Conservation (phyloP, 2,797 vertebrate genomes). For the Paratrypauchen microcephalus region DNA sequence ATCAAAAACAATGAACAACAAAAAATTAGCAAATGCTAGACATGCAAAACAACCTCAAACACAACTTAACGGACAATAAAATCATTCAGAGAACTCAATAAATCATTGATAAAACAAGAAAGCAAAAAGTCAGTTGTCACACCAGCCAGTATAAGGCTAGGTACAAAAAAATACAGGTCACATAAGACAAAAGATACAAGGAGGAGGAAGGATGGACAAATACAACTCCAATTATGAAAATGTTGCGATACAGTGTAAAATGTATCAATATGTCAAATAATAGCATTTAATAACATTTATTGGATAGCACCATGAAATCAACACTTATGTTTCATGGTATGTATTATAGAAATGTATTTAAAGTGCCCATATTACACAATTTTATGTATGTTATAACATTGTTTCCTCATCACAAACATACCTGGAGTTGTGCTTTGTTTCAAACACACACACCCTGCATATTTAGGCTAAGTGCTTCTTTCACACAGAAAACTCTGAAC, state of each 20-base stretch:
- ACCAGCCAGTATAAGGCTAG: slow-evolving; percentile 57
- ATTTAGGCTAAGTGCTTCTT: too few relatives aligned
- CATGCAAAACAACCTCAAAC: slow-evolving; percentile 68
- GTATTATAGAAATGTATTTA: not conserved
- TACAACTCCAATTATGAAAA: slow-evolving; percentile 4
- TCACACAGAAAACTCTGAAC: too few relatives aligned
- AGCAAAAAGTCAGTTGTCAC: slow-evolving; percentile 59
- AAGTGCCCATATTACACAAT: too few relatives aligned
- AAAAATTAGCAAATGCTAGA: slow-evolving; percentile 50
- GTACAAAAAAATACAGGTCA: slow-evolving; percentile 56
- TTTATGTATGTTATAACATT: too few relatives aligned
- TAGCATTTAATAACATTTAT: not conserved
- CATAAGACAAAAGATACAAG: slow-evolving; percentile 37
- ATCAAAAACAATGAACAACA: slow-evolving; percentile 23
- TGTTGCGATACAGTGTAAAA: not conserved
- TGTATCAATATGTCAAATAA: not conserved
- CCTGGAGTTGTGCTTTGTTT: too few relatives aligned
- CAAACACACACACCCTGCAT: too few relatives aligned
- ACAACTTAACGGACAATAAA: slow-evolving; percentile 56
- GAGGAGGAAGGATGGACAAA: slow-evolving; percentile 22
- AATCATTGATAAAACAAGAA: slow-evolving; percentile 46
- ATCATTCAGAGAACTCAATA: slow-evolving; percentile 45
- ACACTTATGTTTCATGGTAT: not conserved
- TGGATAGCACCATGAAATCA: not conserved
- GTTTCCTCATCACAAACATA: too few relatives aligned